Evolutionary conservation across 2,797 vertebrate species (phyloP), one percentile per base, ranked within the genome.

Genomic region (Discoglossus pictus): DNA sequence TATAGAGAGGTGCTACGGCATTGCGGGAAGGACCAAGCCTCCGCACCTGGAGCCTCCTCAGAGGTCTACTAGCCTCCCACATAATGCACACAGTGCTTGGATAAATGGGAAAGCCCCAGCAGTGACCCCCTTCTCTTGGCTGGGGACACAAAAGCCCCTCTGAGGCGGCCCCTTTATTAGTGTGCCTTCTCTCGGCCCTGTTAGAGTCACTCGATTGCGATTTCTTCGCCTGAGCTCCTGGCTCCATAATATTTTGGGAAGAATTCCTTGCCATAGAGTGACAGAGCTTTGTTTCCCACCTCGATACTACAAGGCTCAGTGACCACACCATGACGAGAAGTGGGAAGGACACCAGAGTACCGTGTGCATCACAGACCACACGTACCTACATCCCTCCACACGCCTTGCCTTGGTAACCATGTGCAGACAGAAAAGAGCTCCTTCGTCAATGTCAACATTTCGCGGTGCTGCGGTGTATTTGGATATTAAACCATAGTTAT

Each of bases 401-500:
- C n/a, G 27, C 35, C 15, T 46, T 27, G 43, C 47, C 52, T 27
- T 21, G 48, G 60, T 63, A 42, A 56, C 11, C 23, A 17, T 13
- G 39, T 63, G 56, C 36, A 69, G 35, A 70, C 42, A 55, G 51
- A 68, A 62, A 38, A 58, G n/a, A 53, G 60, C 67, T 70, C 55
- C 60, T 70, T 68, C 73, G 68, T 16, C 2, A 60, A 71, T 73
- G 72, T 77, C 67, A 70, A 73, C 54, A 12, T 46, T 54, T 62
- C 78, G 73, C 64, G 74, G 72, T 75, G 76, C 75, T 73, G 72
- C 1, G 68, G 86, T 93, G 91, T 90, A 88, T 87, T 90, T 87
- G 92, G 90, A 92, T 92, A 93, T 93, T 94, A 94, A 95, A 95
- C 92, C 81, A 93, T 91, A 93, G 90, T 89, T 89, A 85, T 80